Conservation (phyloP, 2,797 vertebrate species). For the Pelochelys cantorii region DNA sequence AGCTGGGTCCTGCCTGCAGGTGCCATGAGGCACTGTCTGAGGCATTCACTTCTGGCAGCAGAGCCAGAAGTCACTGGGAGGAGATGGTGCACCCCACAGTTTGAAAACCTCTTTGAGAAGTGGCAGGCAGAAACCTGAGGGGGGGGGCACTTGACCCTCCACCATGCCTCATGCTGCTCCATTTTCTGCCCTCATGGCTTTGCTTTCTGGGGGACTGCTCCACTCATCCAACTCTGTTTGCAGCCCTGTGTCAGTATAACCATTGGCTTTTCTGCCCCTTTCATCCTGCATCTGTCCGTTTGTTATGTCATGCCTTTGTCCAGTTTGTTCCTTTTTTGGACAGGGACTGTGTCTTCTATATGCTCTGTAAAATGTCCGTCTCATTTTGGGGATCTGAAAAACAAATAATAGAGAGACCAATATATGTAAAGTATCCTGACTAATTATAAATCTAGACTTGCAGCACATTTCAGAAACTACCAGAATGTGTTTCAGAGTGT, state of each 20-base stretch:
- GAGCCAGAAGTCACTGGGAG: too few species aligned
- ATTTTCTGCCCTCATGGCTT: too few species aligned
- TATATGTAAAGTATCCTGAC: background rate
- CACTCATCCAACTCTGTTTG: too few species aligned
- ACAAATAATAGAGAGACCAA: background rate
- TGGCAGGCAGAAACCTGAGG: too few species aligned
- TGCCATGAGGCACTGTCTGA: too few species aligned
- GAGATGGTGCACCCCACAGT: too few species aligned
- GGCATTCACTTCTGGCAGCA: too few species aligned
- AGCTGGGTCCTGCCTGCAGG: too few species aligned
- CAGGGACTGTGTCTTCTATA: background rate
- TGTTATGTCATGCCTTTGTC: background rate
- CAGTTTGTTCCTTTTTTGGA: background rate
- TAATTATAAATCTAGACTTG: background rate
- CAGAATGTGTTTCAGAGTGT: background rate
- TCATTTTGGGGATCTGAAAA: background rate
- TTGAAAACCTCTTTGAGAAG: too few species aligned
- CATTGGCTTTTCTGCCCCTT: background rate
- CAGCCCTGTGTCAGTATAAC: background rate
- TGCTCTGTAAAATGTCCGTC: background rate
- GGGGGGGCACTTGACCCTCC: too few species aligned
- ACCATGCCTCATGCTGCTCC: too few species aligned
- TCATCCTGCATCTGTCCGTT: background rate
- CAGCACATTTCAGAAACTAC: background rate
- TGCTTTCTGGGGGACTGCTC: too few species aligned